Base-by-base conservation (phyloP, 2,113 vertebrate genomes). In the Morone chrysops region DNA sequence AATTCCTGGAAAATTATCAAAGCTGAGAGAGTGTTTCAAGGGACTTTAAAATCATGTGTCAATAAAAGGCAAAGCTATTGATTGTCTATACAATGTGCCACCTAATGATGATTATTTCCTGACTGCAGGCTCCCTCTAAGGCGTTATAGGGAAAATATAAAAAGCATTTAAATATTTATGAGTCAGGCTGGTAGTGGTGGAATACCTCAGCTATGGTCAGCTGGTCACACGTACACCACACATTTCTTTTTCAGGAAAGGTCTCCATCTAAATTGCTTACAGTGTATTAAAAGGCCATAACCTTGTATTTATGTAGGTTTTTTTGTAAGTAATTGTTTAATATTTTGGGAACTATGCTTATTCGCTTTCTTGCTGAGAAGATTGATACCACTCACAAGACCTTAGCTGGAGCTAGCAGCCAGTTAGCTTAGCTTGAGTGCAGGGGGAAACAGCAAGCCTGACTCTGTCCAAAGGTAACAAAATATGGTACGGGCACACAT, bases 41-140 rank as follows among this genome's bases (percentile, higher is more conserved):
- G 73, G 83, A 83, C 77, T 84, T 89, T 43, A 77, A 85, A 88
- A 89, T 70, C 57, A 82, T 79, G 31, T 88, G 91, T 90, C 92
- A 93, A 85, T 90, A 85, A 92, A 50, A 89, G 53, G 47, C 48
- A 31, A 36, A 57, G 70, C 47, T 87, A 93, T 93, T 82, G 84
- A 94, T 94, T 81, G 62, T 25, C 83, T 53, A 70, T 80, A 79
- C 72, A 45, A 45, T 60, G 38, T 70, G 70, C 56, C 38, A 83
- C 67, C 74, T 89, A 90, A 90, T 90, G 91, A 92, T 91, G 87
- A 92, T 90, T 92, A 88, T 92, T 93, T 91, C 87, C 85, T 89
- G 80, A 90, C 90, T 94, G 74, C 78, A 87, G 88, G 86, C 87
- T 86, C 50, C 77, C 89, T 92, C 82, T 66, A 40, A 92, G 85